A percentile compares a stretch with the other conserved stretches of the same genome.
These are phyloP conservation scores for Drosophila maculinotata DNA, from an alignment of 2,888 invertebrate genomes.

Conservation along the genomic window DNA sequence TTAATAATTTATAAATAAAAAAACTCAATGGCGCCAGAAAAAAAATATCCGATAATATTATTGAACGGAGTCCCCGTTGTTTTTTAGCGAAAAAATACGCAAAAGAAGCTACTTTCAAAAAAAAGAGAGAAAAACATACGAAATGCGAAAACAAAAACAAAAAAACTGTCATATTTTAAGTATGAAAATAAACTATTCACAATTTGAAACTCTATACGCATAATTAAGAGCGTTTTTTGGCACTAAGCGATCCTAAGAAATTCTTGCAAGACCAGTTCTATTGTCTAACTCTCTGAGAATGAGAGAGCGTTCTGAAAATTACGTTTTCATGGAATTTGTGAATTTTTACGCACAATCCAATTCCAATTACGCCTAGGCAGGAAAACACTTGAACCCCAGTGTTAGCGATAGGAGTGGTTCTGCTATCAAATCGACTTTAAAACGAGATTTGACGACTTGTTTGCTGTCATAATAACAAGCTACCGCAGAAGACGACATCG, in stretches of 20 bases:
- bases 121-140: background rate
- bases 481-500: conserved; percentile 43
- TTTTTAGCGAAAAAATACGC: conserved; percentile 44
- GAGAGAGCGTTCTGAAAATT: background rate
- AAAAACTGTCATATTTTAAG: conserved; percentile 40
- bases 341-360: conserved; percentile 25
- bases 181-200: conserved; percentile 33
- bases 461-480: conserved; percentile 71
- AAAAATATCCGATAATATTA: conserved; percentile 18
- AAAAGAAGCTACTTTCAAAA: conserved; percentile 42
- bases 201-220: conserved; percentile 52
- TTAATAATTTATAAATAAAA: conserved; percentile 58
- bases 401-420: conserved; percentile 19
- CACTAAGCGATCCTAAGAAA: conserved; percentile 28
- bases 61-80: conserved; percentile 60
- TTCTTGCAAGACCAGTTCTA: conserved; percentile 59
- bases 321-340: conserved; percentile 35
- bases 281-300: conserved; percentile 11
- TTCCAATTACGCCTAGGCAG: conserved; percentile 21
- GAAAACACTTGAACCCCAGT: conserved; percentile 34
- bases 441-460: conserved; percentile 73
- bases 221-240: conserved; percentile 68
- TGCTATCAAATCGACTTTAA: conserved; percentile 34
- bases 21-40: conserved; percentile 61
- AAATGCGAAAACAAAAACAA: conserved; percentile 28